Conservation (phyloP, 2,888 invertebrate species). For the Stomorhina lunata region DNA sequence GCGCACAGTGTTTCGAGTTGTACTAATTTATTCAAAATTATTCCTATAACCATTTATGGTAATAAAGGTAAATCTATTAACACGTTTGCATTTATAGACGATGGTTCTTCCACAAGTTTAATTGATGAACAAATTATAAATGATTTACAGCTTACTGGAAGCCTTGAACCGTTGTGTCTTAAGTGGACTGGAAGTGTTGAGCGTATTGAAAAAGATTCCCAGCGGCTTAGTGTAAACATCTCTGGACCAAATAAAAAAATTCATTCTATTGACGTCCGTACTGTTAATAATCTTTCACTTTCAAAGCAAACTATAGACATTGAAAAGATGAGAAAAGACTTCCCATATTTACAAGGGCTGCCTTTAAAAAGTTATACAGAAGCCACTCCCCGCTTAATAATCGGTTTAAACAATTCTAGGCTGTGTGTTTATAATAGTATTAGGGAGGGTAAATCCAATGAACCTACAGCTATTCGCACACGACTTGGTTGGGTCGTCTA, state of each 20-base stretch:
- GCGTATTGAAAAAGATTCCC: no score
- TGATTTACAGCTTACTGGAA: no score
- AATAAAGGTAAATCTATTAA: neutral
- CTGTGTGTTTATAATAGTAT: constrained; percentile 27
- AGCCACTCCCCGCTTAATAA: constrained; percentile 18
- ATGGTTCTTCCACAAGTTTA: no score
- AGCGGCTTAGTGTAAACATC: constrained; percentile 22
- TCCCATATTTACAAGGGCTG: neutral
- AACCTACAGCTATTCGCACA: constrained; percentile 14
- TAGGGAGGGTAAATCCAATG: constrained; percentile 11
- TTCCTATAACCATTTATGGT: neutral
- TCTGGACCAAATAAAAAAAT: neutral
- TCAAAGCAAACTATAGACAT: constrained; percentile 28
- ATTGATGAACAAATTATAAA: no score
- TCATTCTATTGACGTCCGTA: constrained; percentile 14
- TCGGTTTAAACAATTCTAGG: constrained; percentile 19
- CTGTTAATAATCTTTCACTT: constrained; percentile 22
- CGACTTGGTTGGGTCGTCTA: constrained; percentile 29
- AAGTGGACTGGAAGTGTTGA: no score
- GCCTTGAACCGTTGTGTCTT: no score
- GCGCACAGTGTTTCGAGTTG: neutral
- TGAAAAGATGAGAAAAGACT: neutral
- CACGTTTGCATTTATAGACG: constrained; percentile 3
- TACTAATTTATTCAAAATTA: constrained; percentile 26
- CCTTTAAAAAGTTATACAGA: neutral